Conservation (phyloP, 2,113 vertebrate species). For the Cygnus buccinator region DNA sequence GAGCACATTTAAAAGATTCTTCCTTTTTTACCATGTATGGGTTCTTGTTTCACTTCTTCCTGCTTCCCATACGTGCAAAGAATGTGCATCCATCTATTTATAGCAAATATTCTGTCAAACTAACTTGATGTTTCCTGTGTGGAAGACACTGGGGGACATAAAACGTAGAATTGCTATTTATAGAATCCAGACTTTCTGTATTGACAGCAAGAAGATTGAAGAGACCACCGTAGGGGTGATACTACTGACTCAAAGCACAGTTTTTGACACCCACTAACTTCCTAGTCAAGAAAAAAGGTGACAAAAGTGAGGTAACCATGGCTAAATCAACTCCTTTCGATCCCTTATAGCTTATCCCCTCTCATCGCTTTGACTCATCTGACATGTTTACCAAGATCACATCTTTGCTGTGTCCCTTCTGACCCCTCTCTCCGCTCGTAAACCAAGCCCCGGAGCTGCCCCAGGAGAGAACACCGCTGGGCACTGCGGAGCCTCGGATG, state of each 20-base stretch:
- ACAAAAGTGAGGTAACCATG: background rate
- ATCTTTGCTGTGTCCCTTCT: background rate
- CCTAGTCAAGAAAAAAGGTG: background rate
- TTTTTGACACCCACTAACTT: background rate
- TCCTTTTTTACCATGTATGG: background rate
- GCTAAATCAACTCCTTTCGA: background rate
- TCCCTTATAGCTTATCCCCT: background rate
- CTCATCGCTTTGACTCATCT: background rate
- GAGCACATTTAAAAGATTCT: background rate
- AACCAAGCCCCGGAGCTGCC: rapidly evolving
- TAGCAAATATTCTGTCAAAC: background rate
- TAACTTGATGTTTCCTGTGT: background rate
- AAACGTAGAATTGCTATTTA: background rate
- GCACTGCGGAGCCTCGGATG: background rate
- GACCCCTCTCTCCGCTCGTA: background rate
- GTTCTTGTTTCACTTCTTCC: background rate
- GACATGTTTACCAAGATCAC: background rate
- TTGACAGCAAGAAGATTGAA: background rate
- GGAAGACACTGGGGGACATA: background rate
- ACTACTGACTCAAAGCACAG: rapidly evolving
- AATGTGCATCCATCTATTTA: background rate
- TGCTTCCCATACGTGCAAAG: background rate
- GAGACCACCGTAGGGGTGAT: background rate
- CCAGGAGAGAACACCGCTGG: rapidly evolving
- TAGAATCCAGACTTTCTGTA: background rate